phyloP scores from a whole-genome alignment of 2,797 vertebrate species.

The Semaprochilodus insignis region DNA sequence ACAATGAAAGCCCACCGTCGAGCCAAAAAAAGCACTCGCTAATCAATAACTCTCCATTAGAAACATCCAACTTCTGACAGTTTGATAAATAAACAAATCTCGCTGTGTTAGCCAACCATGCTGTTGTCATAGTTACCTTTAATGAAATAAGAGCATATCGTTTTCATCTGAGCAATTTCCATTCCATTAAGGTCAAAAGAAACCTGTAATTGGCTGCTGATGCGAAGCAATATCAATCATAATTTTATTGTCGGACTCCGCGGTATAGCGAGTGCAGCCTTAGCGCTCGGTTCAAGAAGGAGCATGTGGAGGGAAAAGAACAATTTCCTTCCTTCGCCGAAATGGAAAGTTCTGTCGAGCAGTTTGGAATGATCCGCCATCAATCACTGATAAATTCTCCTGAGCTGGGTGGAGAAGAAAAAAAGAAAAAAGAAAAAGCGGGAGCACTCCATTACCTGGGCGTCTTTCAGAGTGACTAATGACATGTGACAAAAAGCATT shows the following conservation, averaged over 20 bases:
- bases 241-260: slow-evolving; percentile 75
- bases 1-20: background rate
- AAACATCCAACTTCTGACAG: slow-evolving; percentile 67
- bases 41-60: slow-evolving; percentile 41
- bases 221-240: slow-evolving; percentile 77
- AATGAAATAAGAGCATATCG: slow-evolving; percentile 72
- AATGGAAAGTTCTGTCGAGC: slow-evolving; percentile 95
- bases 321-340: slow-evolving; percentile 90
- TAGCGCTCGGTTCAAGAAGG: slow-evolving; percentile 77
- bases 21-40: background rate
- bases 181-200: slow-evolving; percentile 73
- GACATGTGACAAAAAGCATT: slow-evolving; percentile 88
- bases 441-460: slow-evolving; percentile 88
- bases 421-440: slow-evolving; percentile 69
- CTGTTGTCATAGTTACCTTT: slow-evolving; percentile 72
- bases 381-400: slow-evolving; percentile 91
- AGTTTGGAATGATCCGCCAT: slow-evolving; percentile 91
- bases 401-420: slow-evolving; percentile 76
- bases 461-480: slow-evolving; percentile 89
- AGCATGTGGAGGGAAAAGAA: slow-evolving; percentile 87
- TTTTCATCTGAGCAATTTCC: slow-evolving; percentile 66
- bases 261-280: slow-evolving; percentile 62
- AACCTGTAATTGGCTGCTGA: slow-evolving; percentile 74
- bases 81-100: slow-evolving; percentile 79
- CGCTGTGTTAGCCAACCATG: slow-evolving; percentile 58